Percentiles rank a stretch among this genome's conserved stretches.
Conservation (phyloP, 2,797 vertebrate genomes). For the Lagodon rhomboides region DNA sequence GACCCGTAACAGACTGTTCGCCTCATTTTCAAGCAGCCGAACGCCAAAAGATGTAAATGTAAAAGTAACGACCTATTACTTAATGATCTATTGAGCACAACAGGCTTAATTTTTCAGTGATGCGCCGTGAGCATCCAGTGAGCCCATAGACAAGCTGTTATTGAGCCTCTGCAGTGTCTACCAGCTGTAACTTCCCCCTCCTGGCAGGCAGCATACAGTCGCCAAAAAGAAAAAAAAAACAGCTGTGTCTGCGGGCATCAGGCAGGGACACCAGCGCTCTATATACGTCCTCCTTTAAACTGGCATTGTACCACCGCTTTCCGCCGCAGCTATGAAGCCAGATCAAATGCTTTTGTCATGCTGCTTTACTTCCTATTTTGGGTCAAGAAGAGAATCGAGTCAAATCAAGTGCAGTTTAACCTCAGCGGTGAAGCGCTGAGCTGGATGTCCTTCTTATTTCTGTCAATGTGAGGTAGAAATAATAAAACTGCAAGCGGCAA, state of each 20-base stretch:
- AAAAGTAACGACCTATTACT: constrained; percentile 46
- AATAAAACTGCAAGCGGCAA: constrained; percentile 25
- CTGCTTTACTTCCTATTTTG: background rate
- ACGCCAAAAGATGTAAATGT: constrained; percentile 43
- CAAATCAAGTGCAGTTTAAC: constrained; percentile 5
- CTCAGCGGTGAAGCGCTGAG: background rate
- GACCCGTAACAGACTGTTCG: background rate
- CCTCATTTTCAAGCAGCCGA: background rate
- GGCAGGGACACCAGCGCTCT: constrained; percentile 29
- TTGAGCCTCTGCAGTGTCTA: constrained; percentile 62
- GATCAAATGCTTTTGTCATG: constrained; percentile 24
- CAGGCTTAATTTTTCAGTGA: constrained; percentile 48
- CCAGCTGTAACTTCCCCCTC: constrained; percentile 72
- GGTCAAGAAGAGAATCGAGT: constrained; percentile 6
- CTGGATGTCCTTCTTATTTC: constrained; percentile 8
- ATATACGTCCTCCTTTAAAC: constrained; percentile 44
- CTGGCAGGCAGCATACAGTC: constrained; percentile 65
- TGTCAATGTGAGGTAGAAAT: constrained; percentile 22
- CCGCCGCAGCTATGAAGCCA: background rate
- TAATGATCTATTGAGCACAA: constrained; percentile 53
- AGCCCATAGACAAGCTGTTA: constrained; percentile 70
- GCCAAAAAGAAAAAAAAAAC: too few species aligned
- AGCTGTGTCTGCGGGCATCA: constrained; percentile 68
- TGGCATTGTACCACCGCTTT: constrained; percentile 23
- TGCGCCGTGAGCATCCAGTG: constrained; percentile 48